Percentiles rank a stretch among this genome's conserved stretches.
phyloP scores from a whole-genome alignment of 2,888 invertebrate species.

The Baccha elongata region DNA sequence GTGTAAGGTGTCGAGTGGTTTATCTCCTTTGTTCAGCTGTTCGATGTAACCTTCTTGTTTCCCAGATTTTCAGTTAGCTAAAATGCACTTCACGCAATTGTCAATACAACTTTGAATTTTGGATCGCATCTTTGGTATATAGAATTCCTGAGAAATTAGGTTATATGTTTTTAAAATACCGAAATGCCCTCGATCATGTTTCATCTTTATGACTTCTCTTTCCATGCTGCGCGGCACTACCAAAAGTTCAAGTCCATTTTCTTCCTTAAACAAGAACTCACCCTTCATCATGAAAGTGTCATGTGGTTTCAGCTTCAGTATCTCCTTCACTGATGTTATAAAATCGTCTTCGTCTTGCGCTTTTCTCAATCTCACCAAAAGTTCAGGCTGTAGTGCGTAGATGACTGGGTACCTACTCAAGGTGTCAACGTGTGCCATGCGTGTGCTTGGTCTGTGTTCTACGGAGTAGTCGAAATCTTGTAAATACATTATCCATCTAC shows the following conservation, averaged over 20 bases:
- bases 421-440: constrained; percentile 24
- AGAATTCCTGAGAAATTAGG: constrained; percentile 6
- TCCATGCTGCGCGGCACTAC: constrained; percentile 21
- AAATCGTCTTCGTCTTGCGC: constrained; percentile 26
- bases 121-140: not conserved
- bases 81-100: constrained; percentile 31
- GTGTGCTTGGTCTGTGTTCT: constrained; percentile 15
- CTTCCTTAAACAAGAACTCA: constrained; percentile 11
- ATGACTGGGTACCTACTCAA: not conserved
- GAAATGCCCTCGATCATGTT: constrained; percentile 33
- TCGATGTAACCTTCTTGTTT: no score
- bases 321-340: constrained; percentile 6
- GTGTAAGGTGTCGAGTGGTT: no score
- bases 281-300: not conserved
- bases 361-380: not conserved
- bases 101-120: constrained; percentile 9
- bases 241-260: constrained; percentile 1
- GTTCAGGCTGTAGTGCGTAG: constrained; percentile 6
- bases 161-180: not conserved
- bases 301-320: constrained; percentile 4
- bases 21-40: no score
- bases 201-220: not conserved
- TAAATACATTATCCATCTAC: constrained; percentile 16
- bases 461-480: constrained; percentile 19
- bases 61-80: no score